These are phyloP conservation scores for Loripinus fragilis DNA, from an alignment of 2,888 invertebrate genomes.

Conservation along the genomic window DNA sequence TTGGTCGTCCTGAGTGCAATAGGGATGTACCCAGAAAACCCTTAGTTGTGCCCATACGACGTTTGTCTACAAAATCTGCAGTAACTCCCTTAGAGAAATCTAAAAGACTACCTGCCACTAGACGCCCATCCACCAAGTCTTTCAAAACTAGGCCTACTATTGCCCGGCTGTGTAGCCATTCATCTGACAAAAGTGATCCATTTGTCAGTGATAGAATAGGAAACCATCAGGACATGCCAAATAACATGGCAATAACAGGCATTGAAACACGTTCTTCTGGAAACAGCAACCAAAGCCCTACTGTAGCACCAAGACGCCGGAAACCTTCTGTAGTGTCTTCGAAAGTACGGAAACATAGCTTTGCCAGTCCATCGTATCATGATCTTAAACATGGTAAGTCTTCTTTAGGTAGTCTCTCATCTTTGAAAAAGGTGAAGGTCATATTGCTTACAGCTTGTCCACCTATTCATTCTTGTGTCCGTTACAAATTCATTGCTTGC, in stretches of 20 bases:
- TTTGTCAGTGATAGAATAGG: neutral
- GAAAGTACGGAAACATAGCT: conserved; percentile 33
- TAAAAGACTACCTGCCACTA: neutral
- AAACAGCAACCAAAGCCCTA: neutral
- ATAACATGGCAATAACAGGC: neutral
- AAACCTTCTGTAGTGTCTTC: conserved; percentile 44
- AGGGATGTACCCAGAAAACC: neutral
- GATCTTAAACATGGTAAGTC: neutral
- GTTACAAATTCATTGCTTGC: no score
- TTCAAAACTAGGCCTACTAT: neutral
- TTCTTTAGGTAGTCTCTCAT: no score
- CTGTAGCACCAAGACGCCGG: neutral
- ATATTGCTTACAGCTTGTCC: no score
- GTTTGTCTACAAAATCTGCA: neutral
- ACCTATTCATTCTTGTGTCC: no score
- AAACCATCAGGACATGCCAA: neutral
- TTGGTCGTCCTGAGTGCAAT: no score
- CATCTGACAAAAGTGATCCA: neutral
- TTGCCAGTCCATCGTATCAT: neutral
- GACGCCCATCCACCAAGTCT: neutral
- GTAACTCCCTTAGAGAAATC: neutral
- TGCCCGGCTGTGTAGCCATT: no score
- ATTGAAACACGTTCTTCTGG: neutral
- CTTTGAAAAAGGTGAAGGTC: no score
- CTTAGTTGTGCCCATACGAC: neutral